Evolutionary conservation across 1,140 invertebrate species (phyloP).

Genomic region (Eumaeus atala): DNA sequence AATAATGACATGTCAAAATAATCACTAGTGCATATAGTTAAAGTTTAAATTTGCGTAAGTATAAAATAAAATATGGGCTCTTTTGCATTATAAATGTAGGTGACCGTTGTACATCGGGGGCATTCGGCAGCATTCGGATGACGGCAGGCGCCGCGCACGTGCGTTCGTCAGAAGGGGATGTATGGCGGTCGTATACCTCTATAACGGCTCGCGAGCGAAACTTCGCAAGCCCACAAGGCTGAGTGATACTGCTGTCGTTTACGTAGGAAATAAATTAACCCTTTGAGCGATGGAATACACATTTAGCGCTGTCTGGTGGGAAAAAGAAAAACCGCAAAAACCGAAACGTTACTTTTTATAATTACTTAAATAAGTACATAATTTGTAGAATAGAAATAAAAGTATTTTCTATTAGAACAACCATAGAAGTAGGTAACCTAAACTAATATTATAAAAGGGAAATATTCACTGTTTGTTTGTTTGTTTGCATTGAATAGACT

Average conservation of each 20-base stretch:
- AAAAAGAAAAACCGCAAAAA: no score
- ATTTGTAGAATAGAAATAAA: no score
- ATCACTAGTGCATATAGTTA: background rate
- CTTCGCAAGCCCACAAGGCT: background rate
- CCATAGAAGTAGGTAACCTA: no score
- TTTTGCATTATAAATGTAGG: background rate
- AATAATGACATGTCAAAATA: slow-evolving; percentile 8
- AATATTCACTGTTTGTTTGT: no score
- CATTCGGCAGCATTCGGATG: slow-evolving; percentile 38
- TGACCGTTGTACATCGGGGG: slow-evolving; percentile 20
- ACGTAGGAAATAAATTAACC: background rate
- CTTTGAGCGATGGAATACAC: no score
- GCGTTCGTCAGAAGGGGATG: slow-evolving; percentile 28
- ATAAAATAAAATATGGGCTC: slow-evolving; percentile 5
- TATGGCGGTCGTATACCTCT: slow-evolving; percentile 26
- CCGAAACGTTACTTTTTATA: no score
- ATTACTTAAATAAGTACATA: no score
- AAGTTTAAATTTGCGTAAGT: slow-evolving; percentile 15
- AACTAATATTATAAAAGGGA: no score
- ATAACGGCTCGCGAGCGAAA: slow-evolving; percentile 7
- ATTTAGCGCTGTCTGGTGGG: no score
- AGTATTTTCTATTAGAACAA: no score
- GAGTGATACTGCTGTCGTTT: slow-evolving; percentile 4
- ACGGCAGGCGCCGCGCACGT: slow-evolving; percentile 38
- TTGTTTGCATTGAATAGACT: no score